phyloP scores from a whole-genome alignment of 2,113 vertebrate genomes.

The Malurus elegans region DNA sequence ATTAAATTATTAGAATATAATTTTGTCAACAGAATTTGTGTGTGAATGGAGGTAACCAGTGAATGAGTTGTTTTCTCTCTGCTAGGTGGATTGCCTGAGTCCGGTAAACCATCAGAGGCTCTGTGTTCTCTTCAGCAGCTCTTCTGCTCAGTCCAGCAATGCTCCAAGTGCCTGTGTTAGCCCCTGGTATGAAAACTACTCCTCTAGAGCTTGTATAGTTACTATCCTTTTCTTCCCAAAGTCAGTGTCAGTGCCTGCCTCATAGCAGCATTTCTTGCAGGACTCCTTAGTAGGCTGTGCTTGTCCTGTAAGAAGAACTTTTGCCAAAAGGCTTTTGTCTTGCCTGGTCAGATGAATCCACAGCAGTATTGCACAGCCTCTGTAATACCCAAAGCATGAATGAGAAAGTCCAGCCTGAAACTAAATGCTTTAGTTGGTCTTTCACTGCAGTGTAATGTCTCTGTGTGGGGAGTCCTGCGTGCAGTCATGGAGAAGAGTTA shows the following conservation, averaged over 20 bases:
- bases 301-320: background rate
- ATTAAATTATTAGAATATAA: background rate
- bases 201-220: background rate
- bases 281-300: background rate
- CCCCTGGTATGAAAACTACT: slow-evolving; percentile 83
- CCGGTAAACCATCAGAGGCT: slow-evolving; percentile 92
- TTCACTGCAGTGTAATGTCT: background rate
- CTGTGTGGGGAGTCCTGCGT: background rate
- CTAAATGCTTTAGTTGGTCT: background rate
- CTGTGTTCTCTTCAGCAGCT: slow-evolving; percentile 98
- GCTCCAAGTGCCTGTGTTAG: slow-evolving; percentile 97
- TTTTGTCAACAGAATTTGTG: background rate
- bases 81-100: slow-evolving; percentile 92
- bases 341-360: background rate
- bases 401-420: background rate
- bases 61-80: slow-evolving; percentile 30
- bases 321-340: background rate
- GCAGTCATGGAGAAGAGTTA: background rate
- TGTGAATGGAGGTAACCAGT: background rate
- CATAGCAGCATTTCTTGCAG: background rate
- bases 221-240: background rate
- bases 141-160: slow-evolving; percentile 91
- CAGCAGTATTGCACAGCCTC: background rate
- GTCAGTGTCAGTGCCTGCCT: background rate
- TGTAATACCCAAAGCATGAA: background rate